Evolutionary conservation across 2,888 invertebrate genomes (phyloP), one percentile per base, ranked within the genome.

Genomic region (Zygothrica quintamaculata): DNA sequence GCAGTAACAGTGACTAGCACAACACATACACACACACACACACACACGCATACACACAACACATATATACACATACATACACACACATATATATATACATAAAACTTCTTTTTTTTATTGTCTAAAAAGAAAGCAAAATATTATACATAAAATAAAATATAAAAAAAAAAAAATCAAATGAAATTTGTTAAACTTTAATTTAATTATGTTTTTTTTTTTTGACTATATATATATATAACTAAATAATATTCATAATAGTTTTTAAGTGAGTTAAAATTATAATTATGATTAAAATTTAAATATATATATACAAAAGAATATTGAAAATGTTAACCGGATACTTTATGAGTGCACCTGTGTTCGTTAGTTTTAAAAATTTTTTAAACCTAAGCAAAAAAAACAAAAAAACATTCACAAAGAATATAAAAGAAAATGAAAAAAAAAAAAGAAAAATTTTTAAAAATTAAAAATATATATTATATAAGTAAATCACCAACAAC

Each of bases 271-370:
- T 43, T 44, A 65, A 44, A 51, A 36, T 34, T 42, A 65, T 52
- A 55, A 47, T 37, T 37, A 62, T 48, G 61, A 44, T 9, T 62
- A 71, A 73, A 84, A 42, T 51, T 9, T 18, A 31, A 31, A 39
- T 26, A 59, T 29, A 12, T 18, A 34, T 12, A 58, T 51, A 52
- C 60, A 62, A 65, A 56, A 44, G 26, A 59, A 66, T 52, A 55
- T 57, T 37, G 36, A 62, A 58, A 74, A 77, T 81, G 68, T 80
- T 77, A 58, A 79, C 77, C 87, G 84, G 86, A 87, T 87, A 85
- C 87, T 77, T 77, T 78, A 72, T 75, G 75, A 78, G 73, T 89
- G 88, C 77, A 86, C 74, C 84, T 89, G 88, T 88, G 88, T 87
- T 89, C 89, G 88, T 79, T 87, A 76, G 81, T 62, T 48, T 39